phyloP scores from a whole-genome alignment of 1,140 invertebrate genomes.

The Macrobrachium rosenbergii region DNA sequence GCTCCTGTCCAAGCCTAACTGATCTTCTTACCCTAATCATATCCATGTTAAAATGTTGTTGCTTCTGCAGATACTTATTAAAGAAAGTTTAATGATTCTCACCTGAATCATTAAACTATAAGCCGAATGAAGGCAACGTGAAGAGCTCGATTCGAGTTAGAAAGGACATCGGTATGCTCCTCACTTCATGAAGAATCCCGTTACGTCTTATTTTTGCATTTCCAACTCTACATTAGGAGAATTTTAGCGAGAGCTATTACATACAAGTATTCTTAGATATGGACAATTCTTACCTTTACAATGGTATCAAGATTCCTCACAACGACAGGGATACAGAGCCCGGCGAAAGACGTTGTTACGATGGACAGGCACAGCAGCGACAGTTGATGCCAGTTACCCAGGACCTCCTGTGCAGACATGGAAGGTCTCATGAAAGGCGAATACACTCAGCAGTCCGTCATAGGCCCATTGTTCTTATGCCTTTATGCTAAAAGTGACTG shows the following conservation, averaged over 20 bases:
- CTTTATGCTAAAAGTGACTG: too few relatives aligned
- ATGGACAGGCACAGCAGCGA: background rate
- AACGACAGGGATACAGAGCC: conserved; percentile 41
- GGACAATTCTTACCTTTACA: conserved; percentile 26
- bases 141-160: too few relatives aligned
- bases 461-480: too few relatives aligned
- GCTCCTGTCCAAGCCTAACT: background rate
- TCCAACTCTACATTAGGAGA: background rate
- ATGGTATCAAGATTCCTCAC: conserved; percentile 44
- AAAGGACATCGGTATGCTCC: too few relatives aligned
- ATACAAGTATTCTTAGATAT: too few relatives aligned
- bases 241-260: background rate
- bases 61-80: too few relatives aligned
- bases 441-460: too few relatives aligned
- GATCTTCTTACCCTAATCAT: background rate
- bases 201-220: background rate
- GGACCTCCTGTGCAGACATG: background rate
- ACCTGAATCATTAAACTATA: background rate
- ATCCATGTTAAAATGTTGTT: too few relatives aligned
- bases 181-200: too few relatives aligned
- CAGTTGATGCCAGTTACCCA: background rate
- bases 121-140: too few relatives aligned
- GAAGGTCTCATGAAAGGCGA: background rate
- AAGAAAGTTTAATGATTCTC: too few relatives aligned
- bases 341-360: conserved; percentile 9